Percentiles rank a stretch among this genome's conserved stretches.
phyloP scores from a whole-genome alignment of 2,888 invertebrate genomes.

The Drosophila stalkeri region DNA sequence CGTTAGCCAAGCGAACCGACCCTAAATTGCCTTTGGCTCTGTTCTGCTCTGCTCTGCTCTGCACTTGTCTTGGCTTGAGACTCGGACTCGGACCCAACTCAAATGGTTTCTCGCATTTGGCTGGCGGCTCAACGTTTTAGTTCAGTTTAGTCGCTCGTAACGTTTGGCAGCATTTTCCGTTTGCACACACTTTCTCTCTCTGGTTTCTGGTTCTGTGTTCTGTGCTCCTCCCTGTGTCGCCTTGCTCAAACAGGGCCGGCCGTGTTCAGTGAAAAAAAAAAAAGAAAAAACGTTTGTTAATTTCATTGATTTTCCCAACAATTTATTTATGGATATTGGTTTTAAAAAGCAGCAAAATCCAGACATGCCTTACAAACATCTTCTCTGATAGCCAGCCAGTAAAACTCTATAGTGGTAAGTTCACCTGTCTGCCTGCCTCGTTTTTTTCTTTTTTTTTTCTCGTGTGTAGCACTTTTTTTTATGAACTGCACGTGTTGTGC shows the following conservation, averaged over 20 bases:
- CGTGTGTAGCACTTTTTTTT: background rate
- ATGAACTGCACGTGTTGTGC: constrained; percentile 45
- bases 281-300: constrained; percentile 48
- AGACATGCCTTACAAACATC: constrained; percentile 22
- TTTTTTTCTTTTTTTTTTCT: background rate
- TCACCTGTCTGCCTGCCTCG: background rate
- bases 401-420: constrained; percentile 49
- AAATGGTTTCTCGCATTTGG: constrained; percentile 28
- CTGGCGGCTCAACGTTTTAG: constrained; percentile 46
- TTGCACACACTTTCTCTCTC: constrained; percentile 69
- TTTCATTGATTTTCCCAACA: constrained; percentile 74
- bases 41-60: constrained; percentile 20
- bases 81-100: constrained; percentile 10
- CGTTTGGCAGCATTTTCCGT: constrained; percentile 69
- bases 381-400: constrained; percentile 33
- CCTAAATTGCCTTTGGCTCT: constrained; percentile 49
- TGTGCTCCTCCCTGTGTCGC: constrained; percentile 30
- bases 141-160: constrained; percentile 62
- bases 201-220: constrained; percentile 55
- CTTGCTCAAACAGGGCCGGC: constrained; percentile 24
- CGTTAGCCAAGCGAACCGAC: constrained; percentile 19
- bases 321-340: constrained; percentile 62
- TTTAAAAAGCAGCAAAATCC: constrained; percentile 28
- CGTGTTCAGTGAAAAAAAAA: constrained; percentile 47
- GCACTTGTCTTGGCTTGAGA: constrained; percentile 34